These are phyloP conservation scores for Discoglossus pictus DNA, from an alignment of 2,797 vertebrate species.

Conservation along the genomic window DNA sequence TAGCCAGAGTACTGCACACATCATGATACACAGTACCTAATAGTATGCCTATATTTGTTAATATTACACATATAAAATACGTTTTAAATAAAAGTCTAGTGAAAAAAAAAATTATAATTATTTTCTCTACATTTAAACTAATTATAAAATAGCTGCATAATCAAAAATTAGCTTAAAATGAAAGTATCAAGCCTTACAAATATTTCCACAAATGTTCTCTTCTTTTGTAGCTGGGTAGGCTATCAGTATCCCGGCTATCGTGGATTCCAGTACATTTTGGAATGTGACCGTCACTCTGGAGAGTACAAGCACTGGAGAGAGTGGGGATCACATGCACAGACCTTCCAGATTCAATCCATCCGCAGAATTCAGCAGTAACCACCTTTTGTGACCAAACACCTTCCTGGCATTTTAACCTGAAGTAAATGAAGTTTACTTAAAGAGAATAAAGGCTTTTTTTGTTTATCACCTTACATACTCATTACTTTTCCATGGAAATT, in stretches of 20 bases:
- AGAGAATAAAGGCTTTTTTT: slow-evolving; percentile 36
- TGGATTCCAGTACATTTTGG: slow-evolving; percentile 91
- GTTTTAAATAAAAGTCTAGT: no score
- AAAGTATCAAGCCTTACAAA: no score
- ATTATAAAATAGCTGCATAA: no score
- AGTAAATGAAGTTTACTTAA: slow-evolving; percentile 27
- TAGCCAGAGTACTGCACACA: no score
- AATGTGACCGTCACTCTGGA: slow-evolving; percentile 83
- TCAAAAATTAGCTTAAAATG: no score
- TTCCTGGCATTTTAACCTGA: slow-evolving; percentile 30
- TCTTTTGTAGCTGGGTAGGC: slow-evolving; percentile 86
- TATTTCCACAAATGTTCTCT: no score
- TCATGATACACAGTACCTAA: no score
- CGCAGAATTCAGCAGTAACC: slow-evolving; percentile 89
- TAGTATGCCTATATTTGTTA: no score
- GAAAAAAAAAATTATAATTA: no score
- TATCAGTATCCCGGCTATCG: slow-evolving; percentile 93
- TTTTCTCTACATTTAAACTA: no score
- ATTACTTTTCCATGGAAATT: slow-evolving; percentile 6
- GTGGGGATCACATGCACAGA: slow-evolving; percentile 87
- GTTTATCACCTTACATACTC: slow-evolving; percentile 22
- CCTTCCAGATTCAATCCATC: slow-evolving; percentile 91
- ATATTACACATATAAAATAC: no score
- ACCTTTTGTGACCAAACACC: background rate
- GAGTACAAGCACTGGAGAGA: slow-evolving; percentile 91